Evolutionary conservation across 2,797 vertebrate species (phyloP).

Genomic region (Oreochromis mossambicus): DNA sequence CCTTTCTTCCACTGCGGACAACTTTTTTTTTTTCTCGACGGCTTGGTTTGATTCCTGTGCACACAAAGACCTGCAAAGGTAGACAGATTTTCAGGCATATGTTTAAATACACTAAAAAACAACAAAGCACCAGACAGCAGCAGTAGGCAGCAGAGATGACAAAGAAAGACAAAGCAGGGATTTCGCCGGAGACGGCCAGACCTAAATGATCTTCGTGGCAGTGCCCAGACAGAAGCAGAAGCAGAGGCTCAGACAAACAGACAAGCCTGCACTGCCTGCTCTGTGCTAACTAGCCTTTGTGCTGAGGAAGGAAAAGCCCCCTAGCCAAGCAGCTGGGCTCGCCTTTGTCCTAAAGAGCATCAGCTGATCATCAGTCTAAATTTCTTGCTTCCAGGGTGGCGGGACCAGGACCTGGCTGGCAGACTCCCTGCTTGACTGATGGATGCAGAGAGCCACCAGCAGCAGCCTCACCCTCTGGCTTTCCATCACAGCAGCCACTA

Average conservation of each 20-base stretch:
- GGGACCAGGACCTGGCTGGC: conserved; percentile 12
- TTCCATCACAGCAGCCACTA: not conserved
- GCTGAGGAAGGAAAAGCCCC: conserved; percentile 64
- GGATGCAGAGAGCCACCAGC: conserved; percentile 16
- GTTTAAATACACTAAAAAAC: not conserved
- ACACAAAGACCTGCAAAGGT: conserved; percentile 43
- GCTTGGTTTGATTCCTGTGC: conserved; percentile 27
- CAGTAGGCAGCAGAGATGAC: not conserved
- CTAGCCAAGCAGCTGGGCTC: conserved; percentile 60
- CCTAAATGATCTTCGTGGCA: conserved; percentile 35
- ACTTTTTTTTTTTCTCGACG: conserved; percentile 30
- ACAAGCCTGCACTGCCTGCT: conserved; percentile 49
- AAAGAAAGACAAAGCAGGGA: conserved; percentile 13
- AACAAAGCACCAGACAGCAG: not conserved
- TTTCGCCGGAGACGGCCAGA: conserved; percentile 27
- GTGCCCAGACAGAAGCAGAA: conserved; percentile 29
- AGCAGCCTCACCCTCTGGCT: conserved; percentile 23
- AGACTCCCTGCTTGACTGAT: conserved; percentile 11
- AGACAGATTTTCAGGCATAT: conserved; percentile 19
- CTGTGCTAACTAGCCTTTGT: conserved; percentile 78
- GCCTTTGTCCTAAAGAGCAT: conserved; percentile 74
- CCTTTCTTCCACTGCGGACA: conserved; percentile 36
- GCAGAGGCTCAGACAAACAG: conserved; percentile 48
- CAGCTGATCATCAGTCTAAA: conserved; percentile 64
- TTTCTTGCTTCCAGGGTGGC: conserved; percentile 37